Evolutionary conservation across 1,140 invertebrate genomes (phyloP), one percentile per base, ranked within the genome.

Genomic region (Philaenus spumarius): DNA sequence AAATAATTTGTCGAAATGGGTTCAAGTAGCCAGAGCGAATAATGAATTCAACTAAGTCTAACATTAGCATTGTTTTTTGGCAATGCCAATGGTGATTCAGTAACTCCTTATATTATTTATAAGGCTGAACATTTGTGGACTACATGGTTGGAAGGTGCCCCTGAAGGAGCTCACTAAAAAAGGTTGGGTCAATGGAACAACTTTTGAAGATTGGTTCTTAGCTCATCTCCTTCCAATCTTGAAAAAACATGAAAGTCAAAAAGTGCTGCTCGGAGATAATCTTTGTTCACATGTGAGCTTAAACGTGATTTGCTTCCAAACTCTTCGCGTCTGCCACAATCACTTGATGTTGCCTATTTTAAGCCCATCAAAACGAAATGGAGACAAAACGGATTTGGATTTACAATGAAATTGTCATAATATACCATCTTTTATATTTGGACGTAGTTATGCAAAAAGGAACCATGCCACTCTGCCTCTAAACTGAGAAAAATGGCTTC

Each of bases 271-370:
- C 40, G 70, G 71, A 7, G 72, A 73, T 52, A 73, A 73, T 61
- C 63, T 74, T 22, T 63, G 62, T 15, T 65, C 61, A 15, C 70
- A 72, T 62, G 61, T 74, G 30, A 57, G 40, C 22, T 1, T 51
- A 37, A 42, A 7, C 19, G 39, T 42, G 70, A 66, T 48, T 64
- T 76, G 15, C 69, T 72, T 20, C 62, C 70, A 2, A 75, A 76
- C 59, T 62, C 66, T 2, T 74, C 71, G 1, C 74, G 76, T 52
- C 20, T 73, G 1, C 64, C 66, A 12, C 72, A 76, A 58, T 70
- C 74, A 12, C 56, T 76, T 14, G 72, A 77, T 62, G 67, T 74
- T 19, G 68, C 68, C n/a, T 66, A 71, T 26, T 72, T 72, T 61
- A 40, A 60, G 9, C 67, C 71, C 11, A 50, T 75, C 48, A 73